These are phyloP conservation scores for Rhodophaea formosa DNA, from an alignment of 2,888 invertebrate genomes.

Conservation along the genomic window DNA sequence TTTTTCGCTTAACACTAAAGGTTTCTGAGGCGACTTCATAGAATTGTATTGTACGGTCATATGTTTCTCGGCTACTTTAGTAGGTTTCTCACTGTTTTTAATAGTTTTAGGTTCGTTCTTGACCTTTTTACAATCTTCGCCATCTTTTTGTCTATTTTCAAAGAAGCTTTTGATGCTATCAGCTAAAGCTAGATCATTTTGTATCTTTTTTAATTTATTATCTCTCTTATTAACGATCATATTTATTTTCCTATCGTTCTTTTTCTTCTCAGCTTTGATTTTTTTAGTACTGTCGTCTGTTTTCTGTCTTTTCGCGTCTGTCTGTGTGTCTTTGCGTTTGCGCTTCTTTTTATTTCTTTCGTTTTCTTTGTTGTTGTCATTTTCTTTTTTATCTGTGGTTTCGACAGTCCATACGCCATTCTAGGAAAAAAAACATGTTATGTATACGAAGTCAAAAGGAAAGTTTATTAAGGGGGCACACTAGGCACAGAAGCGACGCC, in stretches of 20 bases:
- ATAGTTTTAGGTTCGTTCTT: constrained; percentile 2
- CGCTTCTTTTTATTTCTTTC: constrained; percentile 37
- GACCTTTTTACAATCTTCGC: background rate
- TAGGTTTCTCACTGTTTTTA: background rate
- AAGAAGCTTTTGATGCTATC: constrained; percentile 7
- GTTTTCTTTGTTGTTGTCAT: constrained; percentile 51
- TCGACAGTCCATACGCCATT: constrained; percentile 58
- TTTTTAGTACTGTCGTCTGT: constrained; percentile 25
- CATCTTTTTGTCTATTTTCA: background rate
- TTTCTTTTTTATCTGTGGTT: constrained; percentile 30
- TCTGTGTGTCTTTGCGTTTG: constrained; percentile 25
- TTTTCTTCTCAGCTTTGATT: constrained; percentile 22
- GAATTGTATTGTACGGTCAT: background rate
- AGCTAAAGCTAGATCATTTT: constrained; percentile 4
- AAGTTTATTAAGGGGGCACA: too few species aligned
- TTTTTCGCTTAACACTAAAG: background rate
- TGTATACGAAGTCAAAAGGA: too few species aligned
- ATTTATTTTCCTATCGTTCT: constrained; percentile 24
- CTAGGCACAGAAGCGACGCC: too few species aligned
- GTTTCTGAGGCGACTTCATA: background rate
- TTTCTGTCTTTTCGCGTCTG: constrained; percentile 30
- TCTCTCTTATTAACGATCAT: constrained; percentile 34
- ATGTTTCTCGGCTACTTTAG: background rate
- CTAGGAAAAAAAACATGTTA: constrained; percentile 35
- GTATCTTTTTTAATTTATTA: constrained; percentile 24